phyloP scores from a whole-genome alignment of 2,113 vertebrate genomes.

The Sciurus niger region DNA sequence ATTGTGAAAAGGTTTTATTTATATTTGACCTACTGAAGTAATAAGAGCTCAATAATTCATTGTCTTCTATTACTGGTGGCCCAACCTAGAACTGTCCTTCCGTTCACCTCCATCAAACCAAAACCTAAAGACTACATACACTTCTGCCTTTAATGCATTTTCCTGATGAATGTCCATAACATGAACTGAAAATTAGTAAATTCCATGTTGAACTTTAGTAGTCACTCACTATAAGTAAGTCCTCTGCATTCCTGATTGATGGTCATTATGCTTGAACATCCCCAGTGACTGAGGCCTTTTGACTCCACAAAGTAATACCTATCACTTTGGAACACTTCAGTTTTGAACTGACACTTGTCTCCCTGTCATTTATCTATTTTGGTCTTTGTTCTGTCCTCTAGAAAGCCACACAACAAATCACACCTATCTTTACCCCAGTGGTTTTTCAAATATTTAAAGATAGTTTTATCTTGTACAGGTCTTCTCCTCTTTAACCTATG shows the following conservation, averaged over 20 bases:
- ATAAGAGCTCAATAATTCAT: neutral
- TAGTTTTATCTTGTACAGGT: neutral
- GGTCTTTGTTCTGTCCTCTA: neutral
- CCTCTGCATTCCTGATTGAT: neutral
- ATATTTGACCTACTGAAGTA: neutral
- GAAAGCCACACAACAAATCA: neutral
- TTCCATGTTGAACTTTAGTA: neutral
- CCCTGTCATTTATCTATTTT: neutral
- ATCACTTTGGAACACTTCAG: conserved; percentile 27
- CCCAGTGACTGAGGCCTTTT: neutral
- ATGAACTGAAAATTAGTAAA: neutral
- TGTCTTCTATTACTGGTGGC: neutral
- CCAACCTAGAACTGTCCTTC: neutral
- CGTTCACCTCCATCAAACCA: neutral
- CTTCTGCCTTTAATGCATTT: neutral
- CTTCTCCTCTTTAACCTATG: neutral
- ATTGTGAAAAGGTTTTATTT: neutral
- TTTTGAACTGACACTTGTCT: neutral
- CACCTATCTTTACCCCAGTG: neutral
- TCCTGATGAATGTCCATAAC: neutral
- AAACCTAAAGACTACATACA: neutral
- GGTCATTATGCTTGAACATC: neutral
- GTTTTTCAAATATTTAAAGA: conserved; percentile 47
- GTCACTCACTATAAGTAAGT: neutral
- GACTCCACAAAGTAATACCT: neutral